phyloP scores from a whole-genome alignment of 2,113 vertebrate genomes.

The Perca schrenkii region DNA sequence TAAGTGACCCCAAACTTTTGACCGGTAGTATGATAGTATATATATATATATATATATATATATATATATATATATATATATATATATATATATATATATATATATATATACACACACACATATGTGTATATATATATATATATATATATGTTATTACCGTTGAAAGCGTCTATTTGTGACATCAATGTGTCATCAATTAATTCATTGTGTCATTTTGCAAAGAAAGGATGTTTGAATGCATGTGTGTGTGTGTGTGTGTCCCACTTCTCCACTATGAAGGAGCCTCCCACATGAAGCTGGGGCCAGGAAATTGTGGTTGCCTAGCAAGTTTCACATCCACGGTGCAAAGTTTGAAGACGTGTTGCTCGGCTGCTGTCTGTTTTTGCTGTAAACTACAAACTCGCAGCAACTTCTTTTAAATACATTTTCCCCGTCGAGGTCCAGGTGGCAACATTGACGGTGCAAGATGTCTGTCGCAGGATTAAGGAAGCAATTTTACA shows the following conservation, averaged over 20 bases:
- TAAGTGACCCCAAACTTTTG: too few species aligned
- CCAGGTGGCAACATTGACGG: slow-evolving; percentile 17
- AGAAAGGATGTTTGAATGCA: not conserved
- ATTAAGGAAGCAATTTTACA: slow-evolving; percentile 97
- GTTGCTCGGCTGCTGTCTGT: not conserved
- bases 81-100: too few species aligned
- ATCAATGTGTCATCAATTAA: not conserved
- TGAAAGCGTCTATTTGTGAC: too few species aligned
- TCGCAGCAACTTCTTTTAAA: not conserved
- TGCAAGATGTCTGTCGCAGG: slow-evolving; percentile 95
- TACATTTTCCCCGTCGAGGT: not conserved
- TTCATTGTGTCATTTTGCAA: slow-evolving; percentile 3
- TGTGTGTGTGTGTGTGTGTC: slow-evolving; percentile 31
- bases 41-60: too few species aligned
- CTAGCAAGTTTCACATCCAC: slow-evolving; percentile 65
- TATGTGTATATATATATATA: too few species aligned
- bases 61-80: too few species aligned
- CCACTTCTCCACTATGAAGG: slow-evolving; percentile 53
- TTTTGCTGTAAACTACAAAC: not conserved
- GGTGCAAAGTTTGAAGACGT: slow-evolving; percentile 69
- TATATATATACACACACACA: too few species aligned
- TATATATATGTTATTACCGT: too few species aligned
- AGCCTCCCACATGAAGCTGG: slow-evolving; percentile 60
- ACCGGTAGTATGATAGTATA: too few species aligned
- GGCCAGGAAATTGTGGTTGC: slow-evolving; percentile 73